A percentile compares a stretch with the other conserved stretches of the same genome.
Evolutionary conservation across 2,888 invertebrate genomes (phyloP).

Genomic region (Trachelus stipa): DNA sequence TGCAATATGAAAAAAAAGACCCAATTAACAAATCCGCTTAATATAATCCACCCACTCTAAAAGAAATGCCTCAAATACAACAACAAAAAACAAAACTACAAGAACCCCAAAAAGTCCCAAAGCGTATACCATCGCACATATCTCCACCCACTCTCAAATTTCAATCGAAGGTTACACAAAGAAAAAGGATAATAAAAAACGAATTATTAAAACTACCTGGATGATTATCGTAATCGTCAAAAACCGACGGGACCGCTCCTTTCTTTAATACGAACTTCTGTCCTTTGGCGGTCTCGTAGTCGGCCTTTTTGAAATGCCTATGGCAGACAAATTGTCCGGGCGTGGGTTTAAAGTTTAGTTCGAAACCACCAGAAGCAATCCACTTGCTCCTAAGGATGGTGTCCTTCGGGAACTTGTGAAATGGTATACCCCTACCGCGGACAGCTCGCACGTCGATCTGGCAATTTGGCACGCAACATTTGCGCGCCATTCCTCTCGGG

Average conservation of each 20-base stretch:
- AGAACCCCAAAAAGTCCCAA: neutral
- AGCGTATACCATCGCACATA: neutral
- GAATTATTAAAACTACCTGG: constrained; percentile 42
- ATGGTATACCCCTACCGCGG: constrained; percentile 78
- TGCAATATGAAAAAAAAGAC: constrained; percentile 28
- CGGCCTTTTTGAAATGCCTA: constrained; percentile 78
- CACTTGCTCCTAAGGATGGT: constrained; percentile 72
- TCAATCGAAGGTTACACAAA: neutral
- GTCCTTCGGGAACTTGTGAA: constrained; percentile 81
- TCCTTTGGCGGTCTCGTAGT: constrained; percentile 78
- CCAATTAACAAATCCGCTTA: neutral
- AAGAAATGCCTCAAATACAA: neutral
- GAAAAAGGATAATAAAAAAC: neutral
- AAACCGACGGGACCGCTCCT: constrained; percentile 80
- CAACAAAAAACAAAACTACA: neutral
- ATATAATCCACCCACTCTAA: neutral
- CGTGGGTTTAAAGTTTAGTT: constrained; percentile 69
- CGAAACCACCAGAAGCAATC: constrained; percentile 74
- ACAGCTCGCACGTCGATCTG: constrained; percentile 72
- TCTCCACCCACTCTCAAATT: neutral
- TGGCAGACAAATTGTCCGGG: constrained; percentile 79
- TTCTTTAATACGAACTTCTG: constrained; percentile 78
- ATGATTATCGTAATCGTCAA: constrained; percentile 67
- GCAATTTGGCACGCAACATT: constrained; percentile 75
- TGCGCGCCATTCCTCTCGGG: constrained; percentile 71